Evolutionary conservation across 2,888 invertebrate species (phyloP), one percentile per base, ranked within the genome.

Genomic region (Stratiomys singularior): DNA sequence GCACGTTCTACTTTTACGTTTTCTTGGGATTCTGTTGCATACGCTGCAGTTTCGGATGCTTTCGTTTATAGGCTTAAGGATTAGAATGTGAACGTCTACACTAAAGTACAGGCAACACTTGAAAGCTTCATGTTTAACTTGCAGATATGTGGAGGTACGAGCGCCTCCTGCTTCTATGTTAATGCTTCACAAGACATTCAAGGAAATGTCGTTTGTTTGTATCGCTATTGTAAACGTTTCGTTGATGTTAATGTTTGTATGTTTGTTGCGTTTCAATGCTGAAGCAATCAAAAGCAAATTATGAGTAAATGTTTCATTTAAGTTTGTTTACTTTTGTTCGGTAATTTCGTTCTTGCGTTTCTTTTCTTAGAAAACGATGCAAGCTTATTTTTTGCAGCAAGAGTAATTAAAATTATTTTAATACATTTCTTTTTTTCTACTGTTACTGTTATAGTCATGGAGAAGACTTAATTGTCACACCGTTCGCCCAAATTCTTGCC

Each of bases 401-500:
- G 5, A 37, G 37, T 9, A 5, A 37, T 37, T 37, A 5, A 52
- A 52, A 52, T 52, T 4, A 9, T 52, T n/a, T 15, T 52, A 52
- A 52, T 37, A 37, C 9, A 9, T 37, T 37, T 37, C 37, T 37
- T 37, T 9, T 37, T 37, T 37, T 37, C 37, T 37, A 37, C 9
- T 37, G 37, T 37, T 37, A 9, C 37, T 37, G 46, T 83, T 83
- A 69, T 82, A 87, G 87, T 89, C 98, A 99, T 91, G 98, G 98
- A 86, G 99, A 99, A 91, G 99, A 99, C 90, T 92, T 99, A 89
- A 99, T 99, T 87, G 99, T 99, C 88, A 99, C 99, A 84, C 99
- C 99, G 84, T 99, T 99, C 90, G 99, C 99, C 88, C 99, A 99
- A 92, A 96, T 99, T 88, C 92, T 99, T 89, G 98, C 99, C 88